Evolutionary conservation across 2,113 vertebrate species (phyloP).

Genomic region (Opisthocomus hoazin): DNA sequence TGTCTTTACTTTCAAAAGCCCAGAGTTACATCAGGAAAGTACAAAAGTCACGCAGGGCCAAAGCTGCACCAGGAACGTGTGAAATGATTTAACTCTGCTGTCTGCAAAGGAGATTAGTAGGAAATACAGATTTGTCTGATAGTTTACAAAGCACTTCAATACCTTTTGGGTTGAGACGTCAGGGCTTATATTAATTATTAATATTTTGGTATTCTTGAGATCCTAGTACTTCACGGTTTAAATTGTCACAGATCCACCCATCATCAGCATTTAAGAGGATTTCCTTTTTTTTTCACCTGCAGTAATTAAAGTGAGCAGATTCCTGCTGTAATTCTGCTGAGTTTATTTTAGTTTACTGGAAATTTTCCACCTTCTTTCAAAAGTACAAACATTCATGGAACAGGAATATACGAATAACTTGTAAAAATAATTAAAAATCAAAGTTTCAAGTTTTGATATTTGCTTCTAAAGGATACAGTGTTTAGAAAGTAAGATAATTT

Average conservation of each 20-base stretch:
- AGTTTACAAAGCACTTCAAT: background rate
- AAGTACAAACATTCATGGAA: background rate
- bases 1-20: background rate
- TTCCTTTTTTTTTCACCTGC: background rate
- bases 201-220: background rate
- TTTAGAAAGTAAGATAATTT: background rate
- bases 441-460: background rate
- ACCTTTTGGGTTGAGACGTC: background rate
- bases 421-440: background rate
- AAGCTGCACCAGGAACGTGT: background rate
- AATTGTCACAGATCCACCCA: background rate
- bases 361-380: background rate
- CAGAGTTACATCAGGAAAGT: background rate
- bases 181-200: background rate
- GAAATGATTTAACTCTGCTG: background rate
- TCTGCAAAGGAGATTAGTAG: background rate
- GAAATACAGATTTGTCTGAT: background rate
- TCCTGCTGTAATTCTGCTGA: background rate
- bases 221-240: background rate
- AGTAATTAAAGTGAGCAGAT: background rate
- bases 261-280: background rate
- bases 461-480: background rate
- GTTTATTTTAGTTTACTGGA: background rate
- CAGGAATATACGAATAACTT: background rate
- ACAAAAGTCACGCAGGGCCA: background rate